These are phyloP conservation scores for Lutraria lutraria DNA, from an alignment of 2,888 invertebrate species.

Conservation along the genomic window DNA sequence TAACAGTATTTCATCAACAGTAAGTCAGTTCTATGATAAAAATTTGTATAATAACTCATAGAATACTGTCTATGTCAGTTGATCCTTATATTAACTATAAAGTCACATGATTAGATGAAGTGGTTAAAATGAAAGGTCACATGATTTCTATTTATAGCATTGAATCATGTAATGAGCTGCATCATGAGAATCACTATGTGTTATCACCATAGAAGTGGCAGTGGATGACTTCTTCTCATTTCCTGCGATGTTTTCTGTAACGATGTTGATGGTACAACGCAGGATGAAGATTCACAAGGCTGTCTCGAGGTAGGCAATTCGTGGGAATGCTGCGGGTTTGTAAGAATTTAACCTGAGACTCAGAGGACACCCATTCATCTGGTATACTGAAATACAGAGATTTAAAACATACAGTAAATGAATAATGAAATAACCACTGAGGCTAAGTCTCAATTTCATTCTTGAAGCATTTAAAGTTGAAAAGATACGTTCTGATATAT, in stretches of 20 bases:
- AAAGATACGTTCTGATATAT: no score
- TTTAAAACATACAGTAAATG: not conserved
- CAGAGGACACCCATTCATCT: slow-evolving; percentile 94
- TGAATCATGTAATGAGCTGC: slow-evolving; percentile 17
- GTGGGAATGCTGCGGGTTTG: slow-evolving; percentile 85
- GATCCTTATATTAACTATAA: not conserved
- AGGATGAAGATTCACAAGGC: slow-evolving; percentile 78
- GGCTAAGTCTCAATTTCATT: no score
- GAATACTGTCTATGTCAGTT: not conserved
- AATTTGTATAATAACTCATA: slow-evolving; percentile 4
- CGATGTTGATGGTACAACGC: slow-evolving; percentile 80
- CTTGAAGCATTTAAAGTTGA: no score
- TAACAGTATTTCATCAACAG: not conserved
- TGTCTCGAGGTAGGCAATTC: slow-evolving; percentile 83
- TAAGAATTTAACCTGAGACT: slow-evolving; percentile 88
- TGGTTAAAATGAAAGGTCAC: slow-evolving; percentile 4
- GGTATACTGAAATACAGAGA: slow-evolving; percentile 90
- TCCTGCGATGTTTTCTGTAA: slow-evolving; percentile 83
- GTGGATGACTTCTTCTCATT: slow-evolving; percentile 67
- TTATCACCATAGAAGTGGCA: not conserved
- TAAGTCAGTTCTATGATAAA: not conserved
- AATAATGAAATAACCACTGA: not conserved
- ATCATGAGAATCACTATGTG: slow-evolving; percentile 21
- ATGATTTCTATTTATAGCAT: slow-evolving; percentile 14
- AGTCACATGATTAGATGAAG: slow-evolving; percentile 18